phyloP scores from a whole-genome alignment of 2,797 vertebrate genomes.

The Eulemur rubriventer region DNA sequence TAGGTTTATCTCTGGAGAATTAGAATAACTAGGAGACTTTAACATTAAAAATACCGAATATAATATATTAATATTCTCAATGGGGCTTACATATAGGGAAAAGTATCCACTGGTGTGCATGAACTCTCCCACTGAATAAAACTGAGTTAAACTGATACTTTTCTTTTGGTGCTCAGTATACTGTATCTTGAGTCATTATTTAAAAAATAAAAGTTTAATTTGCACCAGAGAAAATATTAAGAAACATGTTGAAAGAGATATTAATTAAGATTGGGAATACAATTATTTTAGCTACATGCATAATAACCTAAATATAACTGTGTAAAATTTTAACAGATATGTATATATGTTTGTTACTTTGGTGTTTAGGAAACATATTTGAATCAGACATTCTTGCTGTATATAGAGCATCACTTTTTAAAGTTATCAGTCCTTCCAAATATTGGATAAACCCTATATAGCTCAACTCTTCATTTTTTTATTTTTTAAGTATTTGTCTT shows the following conservation, averaged over 20 bases:
- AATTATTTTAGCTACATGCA: background rate
- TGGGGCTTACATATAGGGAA: background rate
- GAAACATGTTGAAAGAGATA: background rate
- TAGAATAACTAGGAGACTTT: background rate
- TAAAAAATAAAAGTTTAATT: constrained; percentile 29
- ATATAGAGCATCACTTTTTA: background rate
- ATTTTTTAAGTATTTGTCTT: background rate
- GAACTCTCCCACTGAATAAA: background rate
- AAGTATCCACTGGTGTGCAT: background rate
- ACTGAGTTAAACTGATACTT: background rate
- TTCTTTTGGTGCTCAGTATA: background rate
- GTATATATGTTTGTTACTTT: background rate
- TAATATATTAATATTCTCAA: background rate
- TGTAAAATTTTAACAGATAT: background rate
- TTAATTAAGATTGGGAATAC: background rate
- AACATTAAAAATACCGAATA: background rate
- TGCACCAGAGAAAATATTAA: background rate
- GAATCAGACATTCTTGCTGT: background rate
- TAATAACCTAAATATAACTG: background rate
- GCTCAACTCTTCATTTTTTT: background rate
- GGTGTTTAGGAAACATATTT: background rate
- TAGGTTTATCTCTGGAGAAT: background rate
- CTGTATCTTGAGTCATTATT: background rate
- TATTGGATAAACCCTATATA: background rate
- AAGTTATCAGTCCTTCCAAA: background rate